A percentile compares a stretch with the other conserved stretches of the same genome.
Evolutionary conservation across 1,140 invertebrate species (phyloP).

Genomic region (Andrena cerasifolii): DNA sequence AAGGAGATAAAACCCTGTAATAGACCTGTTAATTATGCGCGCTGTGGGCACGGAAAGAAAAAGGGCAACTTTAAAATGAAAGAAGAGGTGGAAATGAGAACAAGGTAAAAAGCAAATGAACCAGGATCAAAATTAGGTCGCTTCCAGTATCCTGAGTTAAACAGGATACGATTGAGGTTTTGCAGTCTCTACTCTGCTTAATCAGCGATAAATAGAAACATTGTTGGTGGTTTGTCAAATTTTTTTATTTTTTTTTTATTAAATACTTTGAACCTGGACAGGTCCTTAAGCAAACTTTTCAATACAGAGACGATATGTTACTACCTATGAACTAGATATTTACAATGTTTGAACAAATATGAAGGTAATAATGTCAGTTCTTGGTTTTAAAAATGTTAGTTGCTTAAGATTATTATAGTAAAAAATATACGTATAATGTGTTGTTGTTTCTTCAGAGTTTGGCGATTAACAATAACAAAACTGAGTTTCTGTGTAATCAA

Average conservation of each 20-base stretch:
- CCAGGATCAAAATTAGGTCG: not conserved
- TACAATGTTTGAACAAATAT: no score
- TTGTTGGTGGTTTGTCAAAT: constrained; percentile 19
- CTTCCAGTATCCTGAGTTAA: not conserved
- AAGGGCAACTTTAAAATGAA: not conserved
- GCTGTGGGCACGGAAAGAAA: not conserved
- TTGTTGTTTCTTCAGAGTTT: no score
- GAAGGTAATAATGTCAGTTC: no score
- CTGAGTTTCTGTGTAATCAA: no score
- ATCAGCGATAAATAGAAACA: constrained; percentile 24
- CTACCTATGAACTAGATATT: no score
- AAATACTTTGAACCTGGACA: no score
- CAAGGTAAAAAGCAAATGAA: not conserved
- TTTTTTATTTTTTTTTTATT: constrained; percentile 14
- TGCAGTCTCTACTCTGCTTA: not conserved
- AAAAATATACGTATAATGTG: no score
- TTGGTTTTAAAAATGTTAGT: no score
- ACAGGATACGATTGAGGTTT: not conserved
- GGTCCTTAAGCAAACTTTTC: no score
- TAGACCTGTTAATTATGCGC: not conserved
- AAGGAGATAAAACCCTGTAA: not conserved
- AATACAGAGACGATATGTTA: no score
- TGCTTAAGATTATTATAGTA: no score
- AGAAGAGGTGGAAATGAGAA: constrained; percentile 8
- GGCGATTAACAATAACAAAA: no score